Evolutionary conservation across 2,113 vertebrate species (phyloP).

Genomic region (Brachyhypopomus gauderio): DNA sequence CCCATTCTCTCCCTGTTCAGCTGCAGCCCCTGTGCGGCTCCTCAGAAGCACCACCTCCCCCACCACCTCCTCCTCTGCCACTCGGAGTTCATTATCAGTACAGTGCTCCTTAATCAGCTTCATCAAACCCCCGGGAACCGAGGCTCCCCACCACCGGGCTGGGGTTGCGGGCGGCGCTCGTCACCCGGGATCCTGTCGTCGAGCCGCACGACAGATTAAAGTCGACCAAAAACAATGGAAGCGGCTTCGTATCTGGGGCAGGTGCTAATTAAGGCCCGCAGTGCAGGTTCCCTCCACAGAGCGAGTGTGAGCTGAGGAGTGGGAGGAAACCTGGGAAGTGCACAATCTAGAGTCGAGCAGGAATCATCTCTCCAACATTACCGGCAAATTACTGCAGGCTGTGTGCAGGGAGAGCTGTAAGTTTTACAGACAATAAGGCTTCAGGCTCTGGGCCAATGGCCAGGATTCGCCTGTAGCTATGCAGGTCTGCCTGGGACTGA

Average conservation of each 20-base stretch:
- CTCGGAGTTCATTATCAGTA: slow-evolving; percentile 36
- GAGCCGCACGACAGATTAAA: slow-evolving; percentile 20
- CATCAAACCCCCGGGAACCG: slow-evolving; percentile 33
- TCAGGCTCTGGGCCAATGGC: background rate
- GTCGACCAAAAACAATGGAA: slow-evolving; percentile 42
- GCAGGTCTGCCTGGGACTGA: background rate
- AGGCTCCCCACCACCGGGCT: background rate
- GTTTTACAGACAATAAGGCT: background rate
- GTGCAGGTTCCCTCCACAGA: slow-evolving; percentile 23
- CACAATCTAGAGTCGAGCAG: background rate
- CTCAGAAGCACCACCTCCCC: slow-evolving; percentile 4
- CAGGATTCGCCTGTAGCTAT: slow-evolving; percentile 3
- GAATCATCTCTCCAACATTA: background rate
- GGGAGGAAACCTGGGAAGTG: background rate
- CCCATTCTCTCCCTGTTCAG: background rate
- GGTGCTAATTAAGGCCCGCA: slow-evolving; percentile 47
- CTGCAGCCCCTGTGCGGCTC: background rate
- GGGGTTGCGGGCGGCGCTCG: background rate
- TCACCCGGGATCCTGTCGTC: slow-evolving; percentile 16
- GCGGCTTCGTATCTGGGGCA: slow-evolving; percentile 30
- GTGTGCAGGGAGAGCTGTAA: background rate
- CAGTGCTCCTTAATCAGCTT: slow-evolving; percentile 42
- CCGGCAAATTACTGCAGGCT: background rate
- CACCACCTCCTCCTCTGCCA: background rate
- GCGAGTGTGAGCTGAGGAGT: slow-evolving; percentile 19